Evolutionary conservation across 1,140 invertebrate genomes (phyloP).

Genomic region (Ephestia elutella): DNA sequence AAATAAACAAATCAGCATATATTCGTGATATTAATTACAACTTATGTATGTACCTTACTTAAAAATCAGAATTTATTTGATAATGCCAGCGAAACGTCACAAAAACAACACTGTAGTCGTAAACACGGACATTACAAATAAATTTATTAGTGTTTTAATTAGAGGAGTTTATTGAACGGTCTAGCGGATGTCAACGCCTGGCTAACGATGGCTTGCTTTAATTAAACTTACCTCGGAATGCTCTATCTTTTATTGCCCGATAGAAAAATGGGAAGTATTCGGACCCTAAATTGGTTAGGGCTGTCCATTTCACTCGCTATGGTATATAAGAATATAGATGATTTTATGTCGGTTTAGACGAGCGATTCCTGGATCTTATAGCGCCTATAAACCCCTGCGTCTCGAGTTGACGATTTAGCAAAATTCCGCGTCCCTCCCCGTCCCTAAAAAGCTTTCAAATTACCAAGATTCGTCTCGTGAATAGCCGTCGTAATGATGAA

Average conservation of each 20-base stretch:
- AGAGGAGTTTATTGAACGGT: constrained; percentile 52
- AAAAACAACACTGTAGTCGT: constrained; percentile 32
- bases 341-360: constrained; percentile 54
- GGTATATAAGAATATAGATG: no score
- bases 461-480: constrained; percentile 57
- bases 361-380: constrained; percentile 57
- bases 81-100: neutral
- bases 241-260: constrained; percentile 11
- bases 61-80: no score
- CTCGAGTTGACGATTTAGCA: constrained; percentile 63
- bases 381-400: constrained; percentile 58
- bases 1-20: neutral
- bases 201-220: constrained; percentile 50
- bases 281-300: no score
- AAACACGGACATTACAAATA: constrained; percentile 44
- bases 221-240: constrained; percentile 47
- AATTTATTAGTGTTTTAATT: constrained; percentile 60
- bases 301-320: no score
- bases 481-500: constrained; percentile 55
- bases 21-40: neutral
- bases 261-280: no score
- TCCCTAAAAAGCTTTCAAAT: constrained; percentile 56
- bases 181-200: constrained; percentile 23
- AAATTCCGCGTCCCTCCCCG: constrained; percentile 46
- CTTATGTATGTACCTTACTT: no score